These are phyloP conservation scores for Calypte anna DNA, from an alignment of 2,113 vertebrate species.

Conservation along the genomic window DNA sequence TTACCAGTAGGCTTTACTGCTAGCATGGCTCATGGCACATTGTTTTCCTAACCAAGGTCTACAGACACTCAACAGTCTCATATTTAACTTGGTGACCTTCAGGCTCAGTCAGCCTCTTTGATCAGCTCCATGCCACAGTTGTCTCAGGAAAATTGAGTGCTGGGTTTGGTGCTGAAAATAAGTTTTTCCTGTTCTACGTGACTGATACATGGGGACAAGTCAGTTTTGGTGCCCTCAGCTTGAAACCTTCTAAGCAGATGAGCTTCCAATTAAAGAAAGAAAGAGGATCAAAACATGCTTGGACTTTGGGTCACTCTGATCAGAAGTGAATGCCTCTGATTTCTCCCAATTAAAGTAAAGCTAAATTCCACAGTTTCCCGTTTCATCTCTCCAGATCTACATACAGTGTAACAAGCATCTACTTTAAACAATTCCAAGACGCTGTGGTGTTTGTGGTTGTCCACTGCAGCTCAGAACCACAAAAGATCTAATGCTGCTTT, in stretches of 20 bases:
- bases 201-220: neutral
- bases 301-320: neutral
- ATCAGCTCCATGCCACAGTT: neutral
- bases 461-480: neutral
- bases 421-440: conserved; percentile 1
- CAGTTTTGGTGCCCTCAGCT: neutral
- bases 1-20: neutral
- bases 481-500: neutral
- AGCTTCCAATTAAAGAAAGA: neutral
- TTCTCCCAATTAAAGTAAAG: conserved; percentile 8
- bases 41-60: neutral
- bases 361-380: neutral
- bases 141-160: neutral
- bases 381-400: neutral
- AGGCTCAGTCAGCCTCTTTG: neutral
- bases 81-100: neutral
- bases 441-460: neutral
- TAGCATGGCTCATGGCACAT: rapidly evolving
- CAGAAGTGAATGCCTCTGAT: neutral
- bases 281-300: neutral
- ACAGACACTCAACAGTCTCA: neutral
- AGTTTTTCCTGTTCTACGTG: neutral
- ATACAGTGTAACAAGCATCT: neutral
- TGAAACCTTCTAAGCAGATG: neutral
- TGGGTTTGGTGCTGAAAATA: neutral